Evolutionary conservation across 2,113 vertebrate species (phyloP).

Genomic region (Oceanites oceanicus): DNA sequence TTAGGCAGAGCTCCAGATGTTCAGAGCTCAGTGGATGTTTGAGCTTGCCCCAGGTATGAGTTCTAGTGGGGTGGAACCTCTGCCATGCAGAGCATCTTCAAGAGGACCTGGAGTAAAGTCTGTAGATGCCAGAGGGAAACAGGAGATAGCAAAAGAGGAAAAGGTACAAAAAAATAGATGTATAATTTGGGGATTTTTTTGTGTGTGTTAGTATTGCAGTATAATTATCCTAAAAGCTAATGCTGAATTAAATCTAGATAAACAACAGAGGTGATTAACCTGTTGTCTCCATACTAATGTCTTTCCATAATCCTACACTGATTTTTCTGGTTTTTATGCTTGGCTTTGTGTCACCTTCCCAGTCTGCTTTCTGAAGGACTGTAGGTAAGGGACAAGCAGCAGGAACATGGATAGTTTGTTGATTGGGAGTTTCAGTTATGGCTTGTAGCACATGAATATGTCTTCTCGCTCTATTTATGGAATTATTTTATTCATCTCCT

Average conservation of each 20-base stretch:
- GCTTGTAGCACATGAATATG: background rate
- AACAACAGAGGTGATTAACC: background rate
- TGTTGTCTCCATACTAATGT: background rate
- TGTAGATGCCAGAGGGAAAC: slow-evolving; percentile 81
- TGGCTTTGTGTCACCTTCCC: background rate
- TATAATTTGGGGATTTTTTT: background rate
- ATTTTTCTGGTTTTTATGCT: background rate
- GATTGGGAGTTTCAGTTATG: background rate
- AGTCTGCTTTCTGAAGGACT: background rate
- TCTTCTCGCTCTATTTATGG: background rate
- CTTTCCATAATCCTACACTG: background rate
- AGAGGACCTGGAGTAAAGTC: slow-evolving; percentile 73
- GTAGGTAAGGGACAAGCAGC: background rate
- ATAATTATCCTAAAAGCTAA: background rate
- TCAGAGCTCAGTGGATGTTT: slow-evolving; percentile 97
- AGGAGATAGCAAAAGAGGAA: slow-evolving; percentile 88
- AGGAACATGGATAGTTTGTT: background rate
- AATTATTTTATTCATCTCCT: background rate
- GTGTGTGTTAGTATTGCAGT: background rate
- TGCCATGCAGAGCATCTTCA: slow-evolving; percentile 61
- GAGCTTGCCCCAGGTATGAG: slow-evolving; percentile 86
- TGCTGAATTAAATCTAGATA: background rate
- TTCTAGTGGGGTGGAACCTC: slow-evolving; percentile 66
- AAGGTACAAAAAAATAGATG: slow-evolving; percentile 74
- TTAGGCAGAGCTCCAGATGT: slow-evolving; percentile 90